phyloP scores from a whole-genome alignment of 2,797 vertebrate species.

The Glossophaga mutica region DNA sequence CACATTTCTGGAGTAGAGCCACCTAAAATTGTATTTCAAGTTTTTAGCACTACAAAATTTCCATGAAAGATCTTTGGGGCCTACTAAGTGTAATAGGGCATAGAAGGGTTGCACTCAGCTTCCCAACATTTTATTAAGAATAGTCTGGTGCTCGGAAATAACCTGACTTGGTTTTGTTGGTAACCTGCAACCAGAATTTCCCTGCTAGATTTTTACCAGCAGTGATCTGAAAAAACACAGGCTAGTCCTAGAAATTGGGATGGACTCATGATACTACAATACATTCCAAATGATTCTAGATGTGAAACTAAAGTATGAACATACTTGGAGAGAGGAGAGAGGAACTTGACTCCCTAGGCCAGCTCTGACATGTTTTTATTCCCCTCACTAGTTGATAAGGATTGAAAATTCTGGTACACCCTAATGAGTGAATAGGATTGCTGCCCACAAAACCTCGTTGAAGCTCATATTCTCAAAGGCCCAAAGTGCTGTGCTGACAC shows the following conservation, averaged over 20 bases:
- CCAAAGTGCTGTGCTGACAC: not conserved
- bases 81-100: not conserved
- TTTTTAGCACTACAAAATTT: not conserved
- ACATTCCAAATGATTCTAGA: not conserved
- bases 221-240: not conserved
- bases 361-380: not conserved
- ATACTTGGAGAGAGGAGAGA: not conserved
- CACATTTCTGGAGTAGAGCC: conserved; percentile 38
- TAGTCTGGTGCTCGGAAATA: not conserved
- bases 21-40: conserved; percentile 39
- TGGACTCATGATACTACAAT: not conserved
- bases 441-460: conserved; percentile 29
- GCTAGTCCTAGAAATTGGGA: not conserved
- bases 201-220: not conserved
- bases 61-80: not conserved
- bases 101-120: conserved; percentile 8
- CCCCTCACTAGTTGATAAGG: not conserved
- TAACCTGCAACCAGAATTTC: not conserved
- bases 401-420: not conserved
- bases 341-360: not conserved
- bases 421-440: not conserved
- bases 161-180: not conserved
- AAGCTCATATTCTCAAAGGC: conserved; percentile 31
- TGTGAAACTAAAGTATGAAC: not conserved
- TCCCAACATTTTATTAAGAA: not conserved